Conservation (phyloP, 2,113 vertebrate genomes). For the Nyctereutes procyonoides region DNA sequence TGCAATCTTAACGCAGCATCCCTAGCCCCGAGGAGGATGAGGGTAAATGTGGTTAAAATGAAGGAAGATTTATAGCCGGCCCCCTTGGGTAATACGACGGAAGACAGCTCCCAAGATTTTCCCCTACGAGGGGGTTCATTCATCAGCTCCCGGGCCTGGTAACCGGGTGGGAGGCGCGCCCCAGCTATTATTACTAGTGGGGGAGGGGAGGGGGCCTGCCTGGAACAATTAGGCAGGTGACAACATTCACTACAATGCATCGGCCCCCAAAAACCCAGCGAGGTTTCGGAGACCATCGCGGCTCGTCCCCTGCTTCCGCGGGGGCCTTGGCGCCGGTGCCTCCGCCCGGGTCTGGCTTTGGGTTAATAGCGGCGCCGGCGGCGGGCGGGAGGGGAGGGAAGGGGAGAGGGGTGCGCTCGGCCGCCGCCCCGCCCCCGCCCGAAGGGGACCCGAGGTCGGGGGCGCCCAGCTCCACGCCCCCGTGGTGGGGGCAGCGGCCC, state of each 20-base stretch:
- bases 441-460: too few relatives aligned
- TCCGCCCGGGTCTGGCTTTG: conserved; percentile 17
- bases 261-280: background rate
- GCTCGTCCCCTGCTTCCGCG: background rate
- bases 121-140: conserved; percentile 89
- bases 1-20: conserved; percentile 97
- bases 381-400: background rate
- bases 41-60: conserved; percentile 96
- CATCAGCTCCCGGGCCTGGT: conserved; percentile 87
- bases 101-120: conserved; percentile 95
- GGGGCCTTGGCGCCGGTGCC: background rate
- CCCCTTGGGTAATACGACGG: conserved; percentile 94
- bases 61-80: conserved; percentile 98
- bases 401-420: background rate
- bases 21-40: conserved; percentile 92
- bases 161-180: conserved; percentile 87
- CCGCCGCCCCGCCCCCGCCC: background rate
- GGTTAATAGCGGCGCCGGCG: conserved; percentile 19
- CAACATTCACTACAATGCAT: conserved; percentile 88
- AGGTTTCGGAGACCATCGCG: conserved; percentile 77
- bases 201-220: conserved; percentile 84
- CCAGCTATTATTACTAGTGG: conserved; percentile 92
- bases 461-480: too few relatives aligned
- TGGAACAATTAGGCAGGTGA: conserved; percentile 95
- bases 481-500: too few relatives aligned